These are phyloP conservation scores for Sycophaga agraensis DNA, from an alignment of 1,140 invertebrate genomes.

Conservation along the genomic window DNA sequence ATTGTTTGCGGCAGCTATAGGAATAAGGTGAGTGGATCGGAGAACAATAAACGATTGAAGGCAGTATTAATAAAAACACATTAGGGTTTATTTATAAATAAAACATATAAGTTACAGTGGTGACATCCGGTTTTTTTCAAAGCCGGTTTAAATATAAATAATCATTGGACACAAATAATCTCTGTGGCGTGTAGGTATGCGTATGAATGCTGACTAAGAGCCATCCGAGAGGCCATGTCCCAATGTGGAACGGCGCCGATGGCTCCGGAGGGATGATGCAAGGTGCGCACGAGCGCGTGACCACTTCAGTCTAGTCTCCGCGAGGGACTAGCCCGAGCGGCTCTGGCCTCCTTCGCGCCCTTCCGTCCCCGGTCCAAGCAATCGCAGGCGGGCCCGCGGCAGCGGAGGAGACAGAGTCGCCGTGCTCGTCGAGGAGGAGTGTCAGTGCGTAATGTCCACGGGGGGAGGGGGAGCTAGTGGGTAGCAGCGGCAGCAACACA, in stretches of 20 bases:
- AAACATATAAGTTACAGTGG: constrained; percentile 55
- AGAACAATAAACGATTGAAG: background rate
- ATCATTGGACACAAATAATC: constrained; percentile 49
- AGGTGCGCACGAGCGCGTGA: constrained; percentile 22
- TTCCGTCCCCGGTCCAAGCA: too few species aligned
- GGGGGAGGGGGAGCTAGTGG: too few species aligned
- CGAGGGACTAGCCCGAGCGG: background rate
- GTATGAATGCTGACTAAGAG: constrained; percentile 50
- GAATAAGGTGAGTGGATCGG: too few species aligned
- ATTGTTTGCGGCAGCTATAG: too few species aligned
- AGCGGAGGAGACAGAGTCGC: too few species aligned
- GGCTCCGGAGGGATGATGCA: constrained; percentile 19
- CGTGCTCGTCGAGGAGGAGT: too few species aligned
- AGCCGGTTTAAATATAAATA: constrained; percentile 44
- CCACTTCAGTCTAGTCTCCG: constrained; percentile 24
- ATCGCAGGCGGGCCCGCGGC: too few species aligned
- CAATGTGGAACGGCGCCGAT: constrained; percentile 6
- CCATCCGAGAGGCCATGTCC: background rate
- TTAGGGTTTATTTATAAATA: constrained; percentile 57
- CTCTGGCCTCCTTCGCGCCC: constrained; percentile 50
- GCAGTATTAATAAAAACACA: constrained; percentile 42
- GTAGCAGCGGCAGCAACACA: too few species aligned
- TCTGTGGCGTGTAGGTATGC: constrained; percentile 36
- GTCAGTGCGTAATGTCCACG: too few species aligned
- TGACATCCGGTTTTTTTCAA: constrained; percentile 36